A percentile compares a stretch with the other conserved stretches of the same genome.
These are phyloP conservation scores for Plumapathes pennacea DNA, from an alignment of 92 coral and sea anemone species.

Conservation along the genomic window DNA sequence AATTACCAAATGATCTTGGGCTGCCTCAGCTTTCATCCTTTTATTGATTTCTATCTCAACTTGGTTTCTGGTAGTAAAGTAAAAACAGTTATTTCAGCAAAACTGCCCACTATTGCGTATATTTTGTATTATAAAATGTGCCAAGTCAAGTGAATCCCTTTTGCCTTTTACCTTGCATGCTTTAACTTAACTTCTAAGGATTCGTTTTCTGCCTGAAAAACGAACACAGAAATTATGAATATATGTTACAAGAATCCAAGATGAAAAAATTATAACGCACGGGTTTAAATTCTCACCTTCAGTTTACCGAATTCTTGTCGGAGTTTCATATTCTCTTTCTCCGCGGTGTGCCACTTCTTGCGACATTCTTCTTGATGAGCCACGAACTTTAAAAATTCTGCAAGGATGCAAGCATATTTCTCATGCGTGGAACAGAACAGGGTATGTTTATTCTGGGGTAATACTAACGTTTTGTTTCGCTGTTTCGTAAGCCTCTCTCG, in stretches of 20 bases:
- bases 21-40: conserved; percentile 88
- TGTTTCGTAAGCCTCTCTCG: no score
- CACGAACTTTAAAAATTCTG: conserved; percentile 90
- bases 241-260: background rate
- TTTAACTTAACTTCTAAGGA: conserved; percentile 88
- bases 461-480: no score
- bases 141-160: background rate
- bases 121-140: background rate
- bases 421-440: no score
- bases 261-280: background rate
- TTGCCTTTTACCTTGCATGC: conserved; percentile 79
- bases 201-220: conserved; percentile 88
- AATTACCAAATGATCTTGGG: conserved; percentile 92
- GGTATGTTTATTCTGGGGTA: no score
- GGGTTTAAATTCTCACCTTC: conserved; percentile 47
- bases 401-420: no score
- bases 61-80: conserved; percentile 60
- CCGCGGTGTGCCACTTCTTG: conserved; percentile 84
- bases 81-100: background rate
- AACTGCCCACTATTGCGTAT: no score
- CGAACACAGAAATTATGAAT: background rate
- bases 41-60: conserved; percentile 86
- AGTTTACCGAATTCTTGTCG: conserved; percentile 82
- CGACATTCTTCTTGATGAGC: conserved; percentile 98
- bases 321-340: conserved; percentile 61